Conservation (phyloP, 2,113 vertebrate genomes). For the Scomber scombrus region DNA sequence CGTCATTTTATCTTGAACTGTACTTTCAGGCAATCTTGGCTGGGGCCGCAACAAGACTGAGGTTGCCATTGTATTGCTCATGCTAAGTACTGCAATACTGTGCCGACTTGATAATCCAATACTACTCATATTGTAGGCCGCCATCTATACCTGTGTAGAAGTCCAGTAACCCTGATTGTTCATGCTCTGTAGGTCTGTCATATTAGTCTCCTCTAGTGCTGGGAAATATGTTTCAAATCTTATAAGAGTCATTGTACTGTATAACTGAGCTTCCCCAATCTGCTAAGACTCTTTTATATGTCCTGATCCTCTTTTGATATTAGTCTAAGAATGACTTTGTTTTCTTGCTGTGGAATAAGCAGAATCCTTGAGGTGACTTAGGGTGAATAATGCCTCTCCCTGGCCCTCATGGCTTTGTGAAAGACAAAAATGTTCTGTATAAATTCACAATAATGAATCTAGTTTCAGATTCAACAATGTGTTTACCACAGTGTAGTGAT, state of each 20-base stretch:
- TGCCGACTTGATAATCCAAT: slow-evolving; percentile 44
- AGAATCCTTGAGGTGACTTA: slow-evolving; percentile 8
- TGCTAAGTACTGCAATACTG: slow-evolving; percentile 6
- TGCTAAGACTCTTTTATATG: slow-evolving; percentile 29
- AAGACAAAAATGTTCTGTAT: neutral
- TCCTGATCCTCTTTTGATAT: slow-evolving; percentile 56
- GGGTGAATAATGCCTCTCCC: neutral
- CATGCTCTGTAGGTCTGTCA: neutral
- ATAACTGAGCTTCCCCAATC: slow-evolving; percentile 16
- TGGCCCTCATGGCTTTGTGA: neutral
- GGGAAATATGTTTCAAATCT: slow-evolving; percentile 32
- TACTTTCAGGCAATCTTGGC: slow-evolving; percentile 2
- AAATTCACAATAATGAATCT: neutral
- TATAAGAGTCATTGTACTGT: neutral
- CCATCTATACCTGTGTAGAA: slow-evolving; percentile 3
- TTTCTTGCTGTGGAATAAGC: slow-evolving; percentile 1
- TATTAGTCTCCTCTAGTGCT: neutral
- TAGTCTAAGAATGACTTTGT: slow-evolving; percentile 37
- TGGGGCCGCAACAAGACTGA: slow-evolving; percentile 21
- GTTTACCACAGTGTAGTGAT: neutral
- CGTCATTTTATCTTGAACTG: slow-evolving; percentile 20
- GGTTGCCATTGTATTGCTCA: slow-evolving; percentile 25
- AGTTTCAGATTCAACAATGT: neutral
- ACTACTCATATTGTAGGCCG: neutral
- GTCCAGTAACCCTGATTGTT: neutral